Evolutionary conservation across 1,140 invertebrate species (phyloP), one percentile per base, ranked within the genome.

Genomic region (Leptinotarsa lineolata): DNA sequence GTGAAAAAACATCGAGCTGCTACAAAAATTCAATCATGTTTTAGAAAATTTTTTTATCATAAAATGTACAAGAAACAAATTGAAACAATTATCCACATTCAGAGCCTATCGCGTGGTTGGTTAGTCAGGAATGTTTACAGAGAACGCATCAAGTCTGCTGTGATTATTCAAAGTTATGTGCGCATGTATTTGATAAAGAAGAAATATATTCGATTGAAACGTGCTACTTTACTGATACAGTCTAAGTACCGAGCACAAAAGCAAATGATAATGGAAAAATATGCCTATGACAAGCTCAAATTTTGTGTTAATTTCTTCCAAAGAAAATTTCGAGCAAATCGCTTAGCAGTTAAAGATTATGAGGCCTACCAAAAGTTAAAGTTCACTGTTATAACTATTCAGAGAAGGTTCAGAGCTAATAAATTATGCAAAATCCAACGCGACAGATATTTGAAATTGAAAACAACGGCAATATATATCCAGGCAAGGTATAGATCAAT

Each of bases 401-500:
- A 80, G 66, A 74, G 77, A 8, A 78, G 81, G 39, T 87, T 80
- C 68, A 83, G 85, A 73, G 83, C 84, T 54, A 79, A 77, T 12
- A 73, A 68, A 70, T 39, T 81, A 12, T 84, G 83, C 77, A 78
- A 73, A 72, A 21, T 74, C 60, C 75, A 82, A 22, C 30, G 69
- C 79, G 76, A 72, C 64, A 63, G 45, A 72, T 83, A 39, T 84
- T 77, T 76, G n/a, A 20, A 72, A 24, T 75, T 86, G 16, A 83
- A 81, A 72, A 73, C 78, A 13, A 80, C 85, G 11, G 82, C 82
- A 24, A 77, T 83, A 12, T 69, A 73, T 2, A 82, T 91, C 54
- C 89, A 91, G 81, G 80, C 48, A 3, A 83, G 84, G 78, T 87
- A 85, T 75, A 85, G 81, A 81, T 80, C 84, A 12, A 81, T 82